These are phyloP conservation scores for Oreochromis spilurus DNA, from an alignment of 2,113 vertebrate species.

Conservation along the genomic window DNA sequence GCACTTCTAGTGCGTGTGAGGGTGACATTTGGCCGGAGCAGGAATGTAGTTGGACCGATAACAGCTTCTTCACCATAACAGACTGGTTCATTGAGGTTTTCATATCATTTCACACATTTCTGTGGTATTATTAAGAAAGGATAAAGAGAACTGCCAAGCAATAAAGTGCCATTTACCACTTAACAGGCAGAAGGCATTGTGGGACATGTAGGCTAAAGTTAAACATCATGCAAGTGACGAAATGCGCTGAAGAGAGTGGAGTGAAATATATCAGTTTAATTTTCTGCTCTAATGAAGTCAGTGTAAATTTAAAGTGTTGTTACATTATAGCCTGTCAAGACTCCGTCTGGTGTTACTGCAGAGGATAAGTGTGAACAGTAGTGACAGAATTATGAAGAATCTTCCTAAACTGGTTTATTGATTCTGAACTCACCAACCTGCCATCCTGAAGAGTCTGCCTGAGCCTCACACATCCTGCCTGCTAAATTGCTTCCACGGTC, in stretches of 20 bases:
- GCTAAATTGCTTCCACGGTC: conserved; percentile 22
- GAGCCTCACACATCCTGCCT: neutral
- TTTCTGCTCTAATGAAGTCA: neutral
- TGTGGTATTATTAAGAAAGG: neutral
- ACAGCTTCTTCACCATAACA: neutral
- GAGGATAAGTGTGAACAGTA: neutral
- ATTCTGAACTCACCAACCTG: neutral
- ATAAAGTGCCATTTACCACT: neutral
- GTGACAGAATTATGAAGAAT: neutral
- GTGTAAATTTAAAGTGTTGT: neutral
- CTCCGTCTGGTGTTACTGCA: neutral
- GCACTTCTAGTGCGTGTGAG: neutral
- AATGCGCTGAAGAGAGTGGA: accelerated
- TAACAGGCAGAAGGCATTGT: neutral
- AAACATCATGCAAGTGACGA: neutral
- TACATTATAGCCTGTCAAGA: accelerated
- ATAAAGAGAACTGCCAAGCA: neutral
- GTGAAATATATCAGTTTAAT: neutral
- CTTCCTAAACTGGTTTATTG: conserved; percentile 16
- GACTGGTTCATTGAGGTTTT: accelerated
- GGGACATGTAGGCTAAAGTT: neutral
- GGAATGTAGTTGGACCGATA: neutral
- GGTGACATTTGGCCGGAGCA: neutral
- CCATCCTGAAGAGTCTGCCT: neutral
- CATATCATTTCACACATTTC: neutral